These are phyloP conservation scores for Drosophila jambulina DNA, from an alignment of 1,140 invertebrate species.

Conservation along the genomic window DNA sequence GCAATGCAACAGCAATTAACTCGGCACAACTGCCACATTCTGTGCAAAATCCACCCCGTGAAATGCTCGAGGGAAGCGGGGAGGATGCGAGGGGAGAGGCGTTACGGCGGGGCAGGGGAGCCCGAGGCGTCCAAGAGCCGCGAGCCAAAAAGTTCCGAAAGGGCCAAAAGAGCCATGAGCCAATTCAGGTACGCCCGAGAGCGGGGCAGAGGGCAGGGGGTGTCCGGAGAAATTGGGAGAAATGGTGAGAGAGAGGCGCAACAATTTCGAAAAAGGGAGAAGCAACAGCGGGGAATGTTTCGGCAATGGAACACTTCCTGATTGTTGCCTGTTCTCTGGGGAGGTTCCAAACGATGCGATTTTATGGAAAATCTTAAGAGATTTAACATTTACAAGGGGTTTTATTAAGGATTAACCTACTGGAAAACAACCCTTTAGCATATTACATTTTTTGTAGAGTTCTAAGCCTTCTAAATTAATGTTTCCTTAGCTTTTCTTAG, in stretches of 20 bases:
- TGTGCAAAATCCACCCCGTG: conserved; percentile 76
- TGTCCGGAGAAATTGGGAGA: conserved; percentile 20
- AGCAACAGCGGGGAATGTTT: conserved; percentile 40
- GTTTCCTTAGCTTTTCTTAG: not conserved
- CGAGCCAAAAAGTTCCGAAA: conserved; percentile 59
- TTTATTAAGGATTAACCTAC: not conserved
- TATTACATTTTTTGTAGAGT: not conserved
- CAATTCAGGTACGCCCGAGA: conserved; percentile 66
- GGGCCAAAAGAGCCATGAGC: conserved; percentile 69
- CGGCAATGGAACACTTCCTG: conserved; percentile 74
- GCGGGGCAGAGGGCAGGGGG: conserved; percentile 1
- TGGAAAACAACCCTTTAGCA: not conserved
- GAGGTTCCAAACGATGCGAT: conserved; percentile 26
- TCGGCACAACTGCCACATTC: conserved; percentile 82
- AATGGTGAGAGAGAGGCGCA: conserved; percentile 68
- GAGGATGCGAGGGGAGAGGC: not conserved
- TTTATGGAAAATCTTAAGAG: not conserved
- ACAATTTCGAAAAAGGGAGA: conserved; percentile 68
- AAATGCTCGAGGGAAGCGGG: conserved; percentile 34
- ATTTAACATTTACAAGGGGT: no score
- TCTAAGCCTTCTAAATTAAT: not conserved
- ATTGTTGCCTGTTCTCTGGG: conserved; percentile 37
- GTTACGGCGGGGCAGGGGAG: conserved; percentile 15
- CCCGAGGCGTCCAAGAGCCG: conserved; percentile 41
- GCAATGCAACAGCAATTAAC: conserved; percentile 82